Base-by-base conservation (phyloP, 1,140 invertebrate species). In the Hormaphis cornu region DNA sequence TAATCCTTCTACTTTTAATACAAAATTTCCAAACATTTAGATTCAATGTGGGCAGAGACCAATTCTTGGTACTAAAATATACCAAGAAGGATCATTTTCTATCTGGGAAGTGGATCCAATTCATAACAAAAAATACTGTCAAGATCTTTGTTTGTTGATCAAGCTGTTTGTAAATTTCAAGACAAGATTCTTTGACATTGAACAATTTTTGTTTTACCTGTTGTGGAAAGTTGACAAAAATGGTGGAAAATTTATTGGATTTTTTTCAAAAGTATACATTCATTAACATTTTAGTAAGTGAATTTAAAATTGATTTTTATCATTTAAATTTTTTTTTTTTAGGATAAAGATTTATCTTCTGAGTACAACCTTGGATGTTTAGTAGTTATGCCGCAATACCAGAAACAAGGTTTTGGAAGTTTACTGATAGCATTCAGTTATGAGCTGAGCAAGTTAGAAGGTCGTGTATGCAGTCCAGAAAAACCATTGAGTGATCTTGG, bases 331-430 rank as follows among this genome's bases (percentile, higher is more conserved):
- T 52, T 52, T 16, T 1, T 22, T 73, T 78, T 74, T 61, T 70
- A 87, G 85, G 95, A 98, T 80, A 98, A 98, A 80, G 92, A 96
- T 80, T 98, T 95, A n/a, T 90, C 91, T 1, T 95, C 98, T 82
- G 92, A 92, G 1, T 96, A 99, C 74, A 99, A 99, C 81, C 91
- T 99, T 14, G 95, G 96, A 10, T 99, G 96, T 78, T 98, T 99
- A 76, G 80, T 99, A 46, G 97, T 94, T 10, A 76, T 99, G 70
- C 97, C 97, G 14, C 96, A 96, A 35, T 97, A 91, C 79, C 97
- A 99, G 81, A 83, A 96, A 71, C 96, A 98, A 82, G 97, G 97
- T 16, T 99, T 97, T 82, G 97, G 97, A 8, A 99, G 98, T 83
- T 84, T 99, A 69, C 80, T 99, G 10, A 99, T 99, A 73, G 93